Evolutionary conservation across 2,888 invertebrate genomes (phyloP).

Genomic region (Tenthredo distinguenda): DNA sequence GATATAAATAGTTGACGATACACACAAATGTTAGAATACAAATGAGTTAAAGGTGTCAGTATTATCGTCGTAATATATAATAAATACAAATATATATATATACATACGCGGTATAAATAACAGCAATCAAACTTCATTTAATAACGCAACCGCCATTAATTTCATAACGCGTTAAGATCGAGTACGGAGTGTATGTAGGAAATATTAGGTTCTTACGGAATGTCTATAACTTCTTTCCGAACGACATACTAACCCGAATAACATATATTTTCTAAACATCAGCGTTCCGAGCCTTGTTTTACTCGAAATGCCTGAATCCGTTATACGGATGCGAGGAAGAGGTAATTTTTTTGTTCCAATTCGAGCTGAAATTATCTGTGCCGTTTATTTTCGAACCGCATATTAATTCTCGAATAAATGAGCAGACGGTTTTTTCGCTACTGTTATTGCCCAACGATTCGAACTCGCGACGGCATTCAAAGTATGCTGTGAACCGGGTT

Average conservation of each 20-base stretch:
- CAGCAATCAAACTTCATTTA: background rate
- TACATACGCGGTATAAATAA: background rate
- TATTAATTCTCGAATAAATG: background rate
- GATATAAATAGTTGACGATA: constrained; percentile 28
- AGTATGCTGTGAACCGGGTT: constrained; percentile 37
- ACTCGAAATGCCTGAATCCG: background rate
- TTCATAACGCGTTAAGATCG: background rate
- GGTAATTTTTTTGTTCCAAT: background rate
- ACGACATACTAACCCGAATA: background rate
- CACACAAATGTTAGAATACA: background rate
- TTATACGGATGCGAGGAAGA: background rate
- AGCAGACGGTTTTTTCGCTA: background rate
- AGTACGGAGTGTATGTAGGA: background rate
- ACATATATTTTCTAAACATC: background rate
- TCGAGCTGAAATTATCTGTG: background rate
- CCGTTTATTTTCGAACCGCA: background rate
- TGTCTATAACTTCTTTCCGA: background rate
- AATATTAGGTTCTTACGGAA: background rate
- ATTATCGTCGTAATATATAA: background rate
- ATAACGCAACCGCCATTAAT: background rate
- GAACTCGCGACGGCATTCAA: background rate
- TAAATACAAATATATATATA: too few species aligned
- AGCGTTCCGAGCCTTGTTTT: background rate
- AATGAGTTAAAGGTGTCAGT: background rate
- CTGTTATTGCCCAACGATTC: background rate